Evolutionary conservation across 2,113 vertebrate genomes (phyloP).

Genomic region (Thalassoma bifasciatum): DNA sequence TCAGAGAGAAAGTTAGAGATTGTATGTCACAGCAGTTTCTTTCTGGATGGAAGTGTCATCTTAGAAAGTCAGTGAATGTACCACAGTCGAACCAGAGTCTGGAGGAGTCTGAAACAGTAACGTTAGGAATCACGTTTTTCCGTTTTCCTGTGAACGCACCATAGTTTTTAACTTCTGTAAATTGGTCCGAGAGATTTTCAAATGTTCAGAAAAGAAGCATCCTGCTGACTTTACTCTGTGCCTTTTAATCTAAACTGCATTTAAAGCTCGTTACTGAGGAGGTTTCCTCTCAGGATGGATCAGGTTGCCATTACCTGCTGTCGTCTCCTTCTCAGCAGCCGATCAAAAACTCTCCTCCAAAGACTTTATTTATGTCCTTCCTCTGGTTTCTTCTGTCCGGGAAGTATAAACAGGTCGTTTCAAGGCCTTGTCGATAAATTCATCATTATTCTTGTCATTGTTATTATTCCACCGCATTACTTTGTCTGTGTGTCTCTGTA

Average conservation of each 20-base stretch:
- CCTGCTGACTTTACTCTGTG: too few relatives aligned
- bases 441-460: too few relatives aligned
- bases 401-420: not conserved
- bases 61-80: too few relatives aligned
- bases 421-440: not conserved
- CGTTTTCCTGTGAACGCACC: slow-evolving; percentile 47
- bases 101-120: not conserved
- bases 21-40: not conserved
- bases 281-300: slow-evolving; percentile 1
- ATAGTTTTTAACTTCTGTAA: not conserved
- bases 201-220: too few relatives aligned
- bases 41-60: too few relatives aligned
- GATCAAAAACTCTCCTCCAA: not conserved
- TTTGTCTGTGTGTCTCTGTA: not conserved
- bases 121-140: not conserved
- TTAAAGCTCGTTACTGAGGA: not conserved
- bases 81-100: too few relatives aligned
- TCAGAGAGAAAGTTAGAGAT: slow-evolving; percentile 6
- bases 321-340: not conserved
- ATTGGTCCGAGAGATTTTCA: not conserved
- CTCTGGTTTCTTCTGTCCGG: too few relatives aligned
- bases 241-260: too few relatives aligned
- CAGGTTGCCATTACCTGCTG: slow-evolving; percentile 60
- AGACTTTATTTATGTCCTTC: not conserved
- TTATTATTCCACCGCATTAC: not conserved